Conservation (phyloP, 2,888 invertebrate genomes). For the Pammene fasciana region DNA sequence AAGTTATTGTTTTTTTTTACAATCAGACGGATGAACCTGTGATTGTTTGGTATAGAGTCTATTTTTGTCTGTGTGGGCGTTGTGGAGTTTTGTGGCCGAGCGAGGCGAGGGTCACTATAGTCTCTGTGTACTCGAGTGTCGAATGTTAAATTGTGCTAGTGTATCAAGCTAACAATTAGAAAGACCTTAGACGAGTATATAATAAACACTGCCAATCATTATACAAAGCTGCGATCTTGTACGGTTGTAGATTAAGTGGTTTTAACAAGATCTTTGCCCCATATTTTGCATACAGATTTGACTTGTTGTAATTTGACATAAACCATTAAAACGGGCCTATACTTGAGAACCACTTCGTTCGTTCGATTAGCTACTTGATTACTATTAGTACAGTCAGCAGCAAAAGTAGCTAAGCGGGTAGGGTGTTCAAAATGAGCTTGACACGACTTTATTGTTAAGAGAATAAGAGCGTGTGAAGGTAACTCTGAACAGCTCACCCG, state of each 20-base stretch:
- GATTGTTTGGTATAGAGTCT: slow-evolving; percentile 63
- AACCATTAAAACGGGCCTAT: too few relatives aligned
- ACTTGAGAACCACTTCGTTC: too few relatives aligned
- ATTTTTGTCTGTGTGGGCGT: slow-evolving; percentile 67
- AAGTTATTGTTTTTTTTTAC: slow-evolving; percentile 76
- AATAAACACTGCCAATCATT: not conserved
- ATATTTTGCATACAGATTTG: not conserved
- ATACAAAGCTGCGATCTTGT: not conserved
- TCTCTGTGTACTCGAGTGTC: slow-evolving; percentile 21
- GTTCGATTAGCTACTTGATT: too few relatives aligned
- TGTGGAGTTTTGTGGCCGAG: slow-evolving; percentile 40
- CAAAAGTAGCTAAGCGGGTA: too few relatives aligned
- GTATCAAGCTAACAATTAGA: slow-evolving; percentile 41
- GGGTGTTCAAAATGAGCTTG: too few relatives aligned
- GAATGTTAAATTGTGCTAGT: slow-evolving; percentile 41
- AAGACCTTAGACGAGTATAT: slow-evolving; percentile 27
- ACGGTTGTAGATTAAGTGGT: not conserved
- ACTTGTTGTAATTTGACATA: not conserved
- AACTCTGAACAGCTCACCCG: too few relatives aligned
- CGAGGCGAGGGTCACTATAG: slow-evolving; percentile 19
- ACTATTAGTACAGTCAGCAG: too few relatives aligned
- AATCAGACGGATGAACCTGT: slow-evolving; percentile 71
- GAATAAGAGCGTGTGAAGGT: too few relatives aligned
- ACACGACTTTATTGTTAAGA: too few relatives aligned
- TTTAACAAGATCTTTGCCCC: not conserved